A percentile compares a stretch with the other conserved stretches of the same genome.
These are phyloP conservation scores for Fragum sueziense DNA, from an alignment of 2,888 invertebrate species.

Conservation along the genomic window DNA sequence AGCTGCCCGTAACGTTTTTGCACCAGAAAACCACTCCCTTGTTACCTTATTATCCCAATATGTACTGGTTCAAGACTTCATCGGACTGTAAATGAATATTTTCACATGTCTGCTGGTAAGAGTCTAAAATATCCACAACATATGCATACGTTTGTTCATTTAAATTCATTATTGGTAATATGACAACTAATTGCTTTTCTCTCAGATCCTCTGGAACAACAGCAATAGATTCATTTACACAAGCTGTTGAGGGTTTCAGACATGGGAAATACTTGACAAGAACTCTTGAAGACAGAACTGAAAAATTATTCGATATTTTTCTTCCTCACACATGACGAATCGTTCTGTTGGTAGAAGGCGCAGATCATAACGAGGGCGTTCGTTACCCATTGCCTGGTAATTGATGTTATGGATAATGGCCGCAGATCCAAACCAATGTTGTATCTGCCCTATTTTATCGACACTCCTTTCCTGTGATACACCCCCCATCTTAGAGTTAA, in stretches of 20 bases:
- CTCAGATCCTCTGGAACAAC: not conserved
- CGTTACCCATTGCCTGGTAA: not conserved
- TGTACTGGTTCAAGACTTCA: constrained; percentile 4
- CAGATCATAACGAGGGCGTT: not conserved
- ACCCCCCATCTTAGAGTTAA: constrained; percentile 1
- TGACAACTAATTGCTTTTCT: constrained; percentile 27
- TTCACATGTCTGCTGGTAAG: constrained; percentile 10
- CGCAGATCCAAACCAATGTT: constrained; percentile 21
- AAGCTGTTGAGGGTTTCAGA: constrained; percentile 13
- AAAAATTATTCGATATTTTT: too few species aligned
- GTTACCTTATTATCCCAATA: constrained; percentile 24
- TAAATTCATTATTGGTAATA: constrained; percentile 21
- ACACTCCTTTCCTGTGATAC: not conserved
- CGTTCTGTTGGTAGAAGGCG: not conserved
- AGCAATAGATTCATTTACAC: not conserved
- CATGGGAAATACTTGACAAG: constrained; percentile 27
- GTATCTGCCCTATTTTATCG: not conserved
- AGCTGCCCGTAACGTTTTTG: constrained; percentile 18
- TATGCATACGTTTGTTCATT: constrained; percentile 44
- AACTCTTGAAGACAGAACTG: constrained; percentile 3
- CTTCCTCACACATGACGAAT: not conserved
- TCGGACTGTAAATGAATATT: not conserved
- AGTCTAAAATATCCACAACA: constrained; percentile 17
- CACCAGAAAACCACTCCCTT: constrained; percentile 22
- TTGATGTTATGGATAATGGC: constrained; percentile 3